Evolutionary conservation across 2,888 invertebrate genomes (phyloP).

Genomic region (Torymus aiolomorphi): DNA sequence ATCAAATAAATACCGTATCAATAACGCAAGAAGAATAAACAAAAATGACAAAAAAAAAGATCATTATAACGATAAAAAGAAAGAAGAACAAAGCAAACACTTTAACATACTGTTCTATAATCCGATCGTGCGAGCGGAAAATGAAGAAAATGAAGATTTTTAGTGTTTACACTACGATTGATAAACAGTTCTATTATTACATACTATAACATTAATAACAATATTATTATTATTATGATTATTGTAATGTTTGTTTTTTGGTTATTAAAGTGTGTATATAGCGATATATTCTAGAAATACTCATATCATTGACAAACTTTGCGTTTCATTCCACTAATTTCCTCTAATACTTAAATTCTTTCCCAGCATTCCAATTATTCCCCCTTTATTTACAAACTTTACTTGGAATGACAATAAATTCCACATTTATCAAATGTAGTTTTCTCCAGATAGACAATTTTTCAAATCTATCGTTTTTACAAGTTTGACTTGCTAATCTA

Average conservation of each 20-base stretch:
- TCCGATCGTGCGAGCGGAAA: conserved; percentile 49
- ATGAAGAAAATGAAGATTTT: conserved; percentile 68
- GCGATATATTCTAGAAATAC: conserved; percentile 65
- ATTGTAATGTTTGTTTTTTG: conserved; percentile 75
- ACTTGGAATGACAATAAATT: too few relatives aligned
- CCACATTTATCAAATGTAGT: too few relatives aligned
- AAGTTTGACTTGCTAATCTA: too few relatives aligned
- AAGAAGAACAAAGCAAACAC: conserved; percentile 24
- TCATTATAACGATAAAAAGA: conserved; percentile 56
- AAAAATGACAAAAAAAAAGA: conserved; percentile 27
- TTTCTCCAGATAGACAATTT: too few relatives aligned
- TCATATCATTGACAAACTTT: conserved; percentile 41
- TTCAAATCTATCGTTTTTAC: too few relatives aligned
- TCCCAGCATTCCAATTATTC: too few relatives aligned
- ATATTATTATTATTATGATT: conserved; percentile 63
- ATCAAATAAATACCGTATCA: conserved; percentile 58
- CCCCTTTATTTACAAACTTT: too few relatives aligned
- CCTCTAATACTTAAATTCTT: neutral
- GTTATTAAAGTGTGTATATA: conserved; percentile 76
- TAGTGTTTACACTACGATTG: conserved; percentile 74
- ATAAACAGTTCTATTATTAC: conserved; percentile 74
- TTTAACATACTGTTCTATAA: conserved; percentile 36
- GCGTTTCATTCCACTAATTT: conserved; percentile 1
- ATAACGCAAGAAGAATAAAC: conserved; percentile 21
- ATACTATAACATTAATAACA: conserved; percentile 54